phyloP scores from a whole-genome alignment of 2,797 vertebrate genomes.

The Ibycter americanus region DNA sequence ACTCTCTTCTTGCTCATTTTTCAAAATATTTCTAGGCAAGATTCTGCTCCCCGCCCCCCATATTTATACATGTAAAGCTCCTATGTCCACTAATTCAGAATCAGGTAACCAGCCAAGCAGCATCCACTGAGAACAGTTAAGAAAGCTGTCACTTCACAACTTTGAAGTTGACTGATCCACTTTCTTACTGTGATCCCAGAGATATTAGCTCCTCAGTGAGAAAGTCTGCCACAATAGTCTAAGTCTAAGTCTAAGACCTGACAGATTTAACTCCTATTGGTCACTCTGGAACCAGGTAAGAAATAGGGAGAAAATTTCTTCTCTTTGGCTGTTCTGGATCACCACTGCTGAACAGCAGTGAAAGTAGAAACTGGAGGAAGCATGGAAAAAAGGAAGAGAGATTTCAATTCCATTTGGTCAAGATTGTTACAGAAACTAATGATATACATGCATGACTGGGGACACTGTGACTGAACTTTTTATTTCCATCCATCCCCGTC shows the following conservation, averaged over 20 bases:
- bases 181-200: neutral
- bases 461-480: neutral
- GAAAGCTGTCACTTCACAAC: neutral
- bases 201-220: neutral
- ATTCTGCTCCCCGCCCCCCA: accelerated
- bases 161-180: neutral
- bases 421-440: neutral
- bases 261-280: neutral
- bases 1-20: neutral
- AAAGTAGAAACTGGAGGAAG: neutral
- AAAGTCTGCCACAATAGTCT: neutral
- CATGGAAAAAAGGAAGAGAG: neutral
- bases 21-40: neutral
- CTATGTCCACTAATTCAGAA: neutral
- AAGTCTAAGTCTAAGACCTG: neutral
- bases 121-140: neutral
- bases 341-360: neutral
- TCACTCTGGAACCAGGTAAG: neutral
- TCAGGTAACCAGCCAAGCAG: neutral
- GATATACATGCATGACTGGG: neutral
- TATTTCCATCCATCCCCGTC: neutral
- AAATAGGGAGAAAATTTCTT: neutral
- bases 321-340: neutral
- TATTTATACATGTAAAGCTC: neutral
- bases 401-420: neutral